Conservation (phyloP, 2,797 vertebrate genomes). For the Chlorospingus flavigularis region DNA sequence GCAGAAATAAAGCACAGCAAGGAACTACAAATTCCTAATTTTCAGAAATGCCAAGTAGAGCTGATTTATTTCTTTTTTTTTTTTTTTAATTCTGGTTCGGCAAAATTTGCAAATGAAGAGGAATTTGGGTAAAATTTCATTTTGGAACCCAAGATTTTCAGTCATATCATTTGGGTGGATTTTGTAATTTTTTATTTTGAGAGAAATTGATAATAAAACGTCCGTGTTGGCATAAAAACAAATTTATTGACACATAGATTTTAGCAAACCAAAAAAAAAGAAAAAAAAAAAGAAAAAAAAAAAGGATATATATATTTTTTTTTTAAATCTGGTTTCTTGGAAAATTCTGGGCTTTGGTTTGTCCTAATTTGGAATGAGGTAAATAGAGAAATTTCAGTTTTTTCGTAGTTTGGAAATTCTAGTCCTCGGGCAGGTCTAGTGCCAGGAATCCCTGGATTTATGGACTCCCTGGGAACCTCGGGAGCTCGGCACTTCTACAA, state of each 20-base stretch:
- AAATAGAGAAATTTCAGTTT: background rate
- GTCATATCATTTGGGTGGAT: background rate
- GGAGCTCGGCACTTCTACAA: constrained; percentile 45
- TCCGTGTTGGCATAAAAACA: background rate
- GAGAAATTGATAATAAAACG: background rate
- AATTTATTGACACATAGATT: constrained; percentile 10
- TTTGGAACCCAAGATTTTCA: background rate
- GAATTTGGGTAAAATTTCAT: background rate
- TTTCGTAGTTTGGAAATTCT: background rate
- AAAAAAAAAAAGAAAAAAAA: no score
- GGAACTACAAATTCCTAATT: background rate
- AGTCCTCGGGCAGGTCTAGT: background rate
- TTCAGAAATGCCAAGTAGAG: constrained; percentile 29
- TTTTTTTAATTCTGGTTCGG: background rate
- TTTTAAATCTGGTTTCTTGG: background rate
- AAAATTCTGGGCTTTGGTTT: background rate
- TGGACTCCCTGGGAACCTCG: background rate
- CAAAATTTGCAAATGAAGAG: background rate
- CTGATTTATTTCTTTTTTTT: background rate
- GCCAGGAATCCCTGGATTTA: background rate
- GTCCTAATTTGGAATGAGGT: background rate
- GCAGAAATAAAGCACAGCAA: background rate
- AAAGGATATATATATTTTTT: background rate
- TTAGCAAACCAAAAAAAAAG: background rate
- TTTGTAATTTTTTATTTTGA: background rate